Evolutionary conservation across 2,113 vertebrate genomes (phyloP), one percentile per base, ranked within the genome.

Genomic region (Prolemur simus): DNA sequence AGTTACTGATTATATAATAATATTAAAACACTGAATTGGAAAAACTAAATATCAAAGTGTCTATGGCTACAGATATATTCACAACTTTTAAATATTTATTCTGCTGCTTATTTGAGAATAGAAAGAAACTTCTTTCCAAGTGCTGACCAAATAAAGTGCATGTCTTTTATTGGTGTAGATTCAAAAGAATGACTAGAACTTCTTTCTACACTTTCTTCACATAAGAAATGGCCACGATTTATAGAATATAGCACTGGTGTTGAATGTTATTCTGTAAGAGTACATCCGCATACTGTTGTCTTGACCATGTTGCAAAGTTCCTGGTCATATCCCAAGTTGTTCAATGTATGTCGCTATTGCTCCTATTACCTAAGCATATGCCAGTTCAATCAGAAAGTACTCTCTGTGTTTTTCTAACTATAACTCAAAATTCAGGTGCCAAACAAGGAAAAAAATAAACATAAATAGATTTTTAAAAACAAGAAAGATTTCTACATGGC

Each of bases 401-500:
- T 84, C 6, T 7, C 82, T 94, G 56, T 91, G 15, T 8, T 74
- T 89, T 93, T 54, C 66, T 84, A 95, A 83, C 2, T 78, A 21
- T 54, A 97, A 92, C 23, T 68, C 5, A 89, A 96, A 94, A 91
- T 82, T 96, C 23, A 85, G 42, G 90, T 84, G 37, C 42, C 56
- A 89, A 93, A 47, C 83, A 42, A 27, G 25, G 7, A 34, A 78
- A 71, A 69, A 82, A 13, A 47, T 52, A 88, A 91, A 49, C 11
- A 8, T 37, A 82, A 37, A 64, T 76, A 29, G 29, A 89, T 68
- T 52, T 68, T 83, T 17, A 8, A 92, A 83, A 73, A 49, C 88
- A 58, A 54, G 20, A 81, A 69, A 60, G 52, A 8, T 6, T 49
- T 63, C 32, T 49, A 0, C 45, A 84, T 17, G 23, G 68, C 73